phyloP scores from a whole-genome alignment of 2,797 vertebrate species.

The Monodelphis domestica region DNA sequence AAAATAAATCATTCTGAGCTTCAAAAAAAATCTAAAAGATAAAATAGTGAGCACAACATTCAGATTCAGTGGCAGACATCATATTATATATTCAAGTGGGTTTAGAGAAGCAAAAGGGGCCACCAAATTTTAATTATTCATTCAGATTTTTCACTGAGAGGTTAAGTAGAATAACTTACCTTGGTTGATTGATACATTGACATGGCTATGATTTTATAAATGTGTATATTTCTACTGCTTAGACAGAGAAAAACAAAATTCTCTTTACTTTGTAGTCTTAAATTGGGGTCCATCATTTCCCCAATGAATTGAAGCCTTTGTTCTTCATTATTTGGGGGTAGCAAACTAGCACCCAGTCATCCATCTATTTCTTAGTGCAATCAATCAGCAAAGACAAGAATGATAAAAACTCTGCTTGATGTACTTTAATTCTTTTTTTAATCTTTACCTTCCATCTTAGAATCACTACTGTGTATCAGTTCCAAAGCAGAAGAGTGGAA shows the following conservation, averaged over 20 bases:
- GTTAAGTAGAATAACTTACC: not conserved
- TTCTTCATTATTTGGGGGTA: not conserved
- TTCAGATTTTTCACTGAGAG: not conserved
- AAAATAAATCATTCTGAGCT: not conserved
- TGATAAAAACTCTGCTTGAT: not conserved
- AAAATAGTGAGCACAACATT: not conserved
- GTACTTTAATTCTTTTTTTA: not conserved
- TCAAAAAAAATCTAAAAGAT: not conserved
- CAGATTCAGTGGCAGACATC: not conserved
- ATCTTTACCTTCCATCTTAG: too few relatives aligned
- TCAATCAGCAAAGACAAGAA: not conserved
- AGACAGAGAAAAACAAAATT: not conserved
- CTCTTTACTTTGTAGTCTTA: not conserved
- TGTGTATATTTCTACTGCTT: not conserved
- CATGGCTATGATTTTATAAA: not conserved
- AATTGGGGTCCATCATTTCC: not conserved
- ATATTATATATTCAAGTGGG: not conserved
- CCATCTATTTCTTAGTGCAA: not conserved
- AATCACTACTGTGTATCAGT: too few relatives aligned
- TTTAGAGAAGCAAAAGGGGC: not conserved
- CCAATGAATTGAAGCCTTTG: not conserved
- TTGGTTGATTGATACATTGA: not conserved
- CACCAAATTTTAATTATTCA: not conserved
- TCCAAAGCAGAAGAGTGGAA: too few relatives aligned
- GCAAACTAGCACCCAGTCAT: not conserved